Evolutionary conservation across 2,888 invertebrate species (phyloP), one percentile per base, ranked within the genome.

Genomic region (Girardia tigrina): DNA sequence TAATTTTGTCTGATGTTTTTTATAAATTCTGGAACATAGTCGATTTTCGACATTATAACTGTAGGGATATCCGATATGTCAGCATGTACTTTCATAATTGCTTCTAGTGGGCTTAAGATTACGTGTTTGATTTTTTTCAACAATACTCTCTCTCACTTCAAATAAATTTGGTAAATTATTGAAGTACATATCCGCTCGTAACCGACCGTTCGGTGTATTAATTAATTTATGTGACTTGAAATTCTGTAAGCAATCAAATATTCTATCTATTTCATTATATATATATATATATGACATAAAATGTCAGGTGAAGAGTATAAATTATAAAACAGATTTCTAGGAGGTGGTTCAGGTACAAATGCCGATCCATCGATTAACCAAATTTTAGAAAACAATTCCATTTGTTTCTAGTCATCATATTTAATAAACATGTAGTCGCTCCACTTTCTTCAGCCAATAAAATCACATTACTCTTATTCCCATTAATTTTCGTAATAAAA

Each of bases 311-410:
- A 27, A 12, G 72, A 12, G n/a, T n/a, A n/a, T n/a, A n/a, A n/a
- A n/a, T n/a, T n/a, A n/a, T n/a, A n/a, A n/a, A n/a, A n/a, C n/a
- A n/a, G n/a, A n/a, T n/a, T n/a, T n/a, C n/a, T n/a, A n/a, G n/a
- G n/a, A n/a, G n/a, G n/a, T 8, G n/a, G n/a, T 27, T 12, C 23
- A 8, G 72, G 72, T n/a, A 72, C n/a, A 28, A 20, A 8, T 6
- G 28, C 6, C n/a, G 72, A 72, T 26, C 27, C 72, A 28, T 29
- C 26, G 12, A 27, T 72, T 6, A 72, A 8, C 72, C 72, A 72
- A 29, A 28, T 6, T 6, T 23, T 28, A 23, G 72, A 72, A 28
- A 72, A 72, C 12, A n/a, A 8, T 72, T 72, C n/a, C 8, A 23
- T 26, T 72, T 72, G 6, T 6, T 12, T 12, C 29, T 72, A n/a